phyloP scores from a whole-genome alignment of 1,140 invertebrate genomes.

The Platyscapa corneri region DNA sequence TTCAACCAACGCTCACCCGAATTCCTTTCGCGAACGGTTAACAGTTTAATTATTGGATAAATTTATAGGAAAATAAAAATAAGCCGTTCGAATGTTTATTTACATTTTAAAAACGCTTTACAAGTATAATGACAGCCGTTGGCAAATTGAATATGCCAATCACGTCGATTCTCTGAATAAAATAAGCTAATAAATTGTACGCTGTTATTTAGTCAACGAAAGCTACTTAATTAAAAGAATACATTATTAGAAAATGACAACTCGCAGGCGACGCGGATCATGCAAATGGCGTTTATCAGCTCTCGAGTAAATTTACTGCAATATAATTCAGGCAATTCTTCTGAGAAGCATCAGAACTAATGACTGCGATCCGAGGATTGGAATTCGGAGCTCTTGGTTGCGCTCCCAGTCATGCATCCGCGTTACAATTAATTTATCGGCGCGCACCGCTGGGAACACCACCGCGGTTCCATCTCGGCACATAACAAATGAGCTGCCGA shows the following conservation, averaged over 20 bases:
- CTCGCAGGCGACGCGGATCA: no score
- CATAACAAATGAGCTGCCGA: neutral
- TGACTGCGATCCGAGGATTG: neutral
- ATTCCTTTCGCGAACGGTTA: no score
- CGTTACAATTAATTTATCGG: neutral
- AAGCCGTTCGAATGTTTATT: neutral
- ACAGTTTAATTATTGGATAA: no score
- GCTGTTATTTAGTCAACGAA: neutral
- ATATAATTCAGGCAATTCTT: neutral
- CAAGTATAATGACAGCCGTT: neutral
- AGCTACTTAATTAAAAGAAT: neutral
- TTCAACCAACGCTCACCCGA: no score
- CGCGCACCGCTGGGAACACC: neutral
- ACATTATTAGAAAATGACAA: neutral
- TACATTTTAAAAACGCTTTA: neutral
- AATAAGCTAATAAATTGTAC: neutral
- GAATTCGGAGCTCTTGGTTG: neutral
- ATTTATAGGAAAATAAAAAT: no score
- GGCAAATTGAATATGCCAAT: constrained; percentile 4
- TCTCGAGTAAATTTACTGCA: neutral
- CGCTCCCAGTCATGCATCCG: neutral
- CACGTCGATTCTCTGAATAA: neutral
- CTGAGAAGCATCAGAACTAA: neutral
- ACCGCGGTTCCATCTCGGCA: neutral
- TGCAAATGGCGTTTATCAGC: neutral